A percentile compares a stretch with the other conserved stretches of the same genome.
phyloP scores from a whole-genome alignment of 2,113 vertebrate genomes.

The Sphyrna mokarran region DNA sequence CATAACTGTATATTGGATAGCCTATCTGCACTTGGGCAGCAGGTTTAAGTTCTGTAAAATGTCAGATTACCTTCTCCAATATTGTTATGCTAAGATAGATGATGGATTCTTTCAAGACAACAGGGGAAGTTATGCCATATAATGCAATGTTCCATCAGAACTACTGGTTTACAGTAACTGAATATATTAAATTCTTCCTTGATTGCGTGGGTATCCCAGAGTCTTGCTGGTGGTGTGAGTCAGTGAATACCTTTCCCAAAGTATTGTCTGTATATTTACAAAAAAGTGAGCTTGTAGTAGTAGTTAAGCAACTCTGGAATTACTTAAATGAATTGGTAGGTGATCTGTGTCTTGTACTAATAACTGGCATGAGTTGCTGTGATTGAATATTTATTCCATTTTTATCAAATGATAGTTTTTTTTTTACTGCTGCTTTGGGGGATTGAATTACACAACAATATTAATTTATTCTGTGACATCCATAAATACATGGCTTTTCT shows the following conservation, averaged over 20 bases:
- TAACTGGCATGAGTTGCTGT: not conserved
- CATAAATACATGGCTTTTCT: not conserved
- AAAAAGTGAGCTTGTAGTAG: not conserved
- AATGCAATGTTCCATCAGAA: not conserved
- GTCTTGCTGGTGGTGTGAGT: not conserved
- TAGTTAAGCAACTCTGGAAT: not conserved
- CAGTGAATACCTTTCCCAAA: not conserved
- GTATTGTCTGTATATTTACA: not conserved
- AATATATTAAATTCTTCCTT: not conserved
- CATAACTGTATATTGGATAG: not conserved
- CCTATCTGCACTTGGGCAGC: not conserved
- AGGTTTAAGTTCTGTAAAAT: not conserved
- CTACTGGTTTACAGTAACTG: not conserved
- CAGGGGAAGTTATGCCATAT: not conserved
- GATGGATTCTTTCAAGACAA: not conserved
- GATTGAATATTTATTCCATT: not conserved
- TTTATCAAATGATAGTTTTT: not conserved
- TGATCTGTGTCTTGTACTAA: not conserved
- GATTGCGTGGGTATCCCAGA: not conserved
- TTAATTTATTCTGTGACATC: not conserved
- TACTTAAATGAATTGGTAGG: not conserved
- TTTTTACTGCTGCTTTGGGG: not conserved
- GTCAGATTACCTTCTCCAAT: not conserved
- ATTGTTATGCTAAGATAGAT: not conserved
- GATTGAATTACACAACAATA: not conserved